A percentile compares a stretch with the other conserved stretches of the same genome.
phyloP scores from a whole-genome alignment of 2,113 vertebrate species.

The Syngnathus scovelli region DNA sequence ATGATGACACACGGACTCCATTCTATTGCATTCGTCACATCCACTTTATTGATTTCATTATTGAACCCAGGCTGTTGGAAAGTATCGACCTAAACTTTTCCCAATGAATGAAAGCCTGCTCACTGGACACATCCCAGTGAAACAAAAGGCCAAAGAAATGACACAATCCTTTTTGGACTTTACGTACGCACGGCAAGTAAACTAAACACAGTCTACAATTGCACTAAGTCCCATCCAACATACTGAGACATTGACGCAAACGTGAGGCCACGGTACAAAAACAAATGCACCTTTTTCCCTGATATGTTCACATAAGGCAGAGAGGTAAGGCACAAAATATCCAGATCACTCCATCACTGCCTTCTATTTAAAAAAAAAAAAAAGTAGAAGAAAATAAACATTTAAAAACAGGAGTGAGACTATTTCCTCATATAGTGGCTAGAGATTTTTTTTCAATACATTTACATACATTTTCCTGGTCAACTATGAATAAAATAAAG shows the following conservation, averaged over 20 bases:
- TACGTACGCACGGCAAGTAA: not conserved
- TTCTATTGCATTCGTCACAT: conserved; percentile 18
- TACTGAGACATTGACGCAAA: conserved; percentile 17
- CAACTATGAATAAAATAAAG: not conserved
- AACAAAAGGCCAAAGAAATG: conserved; percentile 15
- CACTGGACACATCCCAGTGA: conserved; percentile 12
- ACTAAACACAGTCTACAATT: not conserved
- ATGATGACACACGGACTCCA: conserved; percentile 1
- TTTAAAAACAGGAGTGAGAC: conserved; percentile 46
- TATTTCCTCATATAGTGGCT: conserved; percentile 2
- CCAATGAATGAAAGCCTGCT: conserved; percentile 48
- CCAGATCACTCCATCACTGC: conserved; percentile 31
- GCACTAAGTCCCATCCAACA: not conserved
- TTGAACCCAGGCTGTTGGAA: conserved; percentile 54
- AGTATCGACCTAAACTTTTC: conserved; percentile 58
- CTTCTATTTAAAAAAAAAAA: conserved; percentile 1
- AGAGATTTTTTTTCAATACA: not conserved
- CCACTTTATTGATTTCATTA: conserved; percentile 50
- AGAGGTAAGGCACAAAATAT: conserved; percentile 64
- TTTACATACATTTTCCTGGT: not conserved
- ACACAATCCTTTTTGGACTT: not conserved
- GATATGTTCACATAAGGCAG: conserved; percentile 46
- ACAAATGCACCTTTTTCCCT: conserved; percentile 51
- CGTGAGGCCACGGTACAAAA: conserved; percentile 18
- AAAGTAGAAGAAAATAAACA: conserved; percentile 3